A percentile compares a stretch with the other conserved stretches of the same genome.
Conservation (phyloP, 2,113 vertebrate species). For the Proterorhinus semilunaris region DNA sequence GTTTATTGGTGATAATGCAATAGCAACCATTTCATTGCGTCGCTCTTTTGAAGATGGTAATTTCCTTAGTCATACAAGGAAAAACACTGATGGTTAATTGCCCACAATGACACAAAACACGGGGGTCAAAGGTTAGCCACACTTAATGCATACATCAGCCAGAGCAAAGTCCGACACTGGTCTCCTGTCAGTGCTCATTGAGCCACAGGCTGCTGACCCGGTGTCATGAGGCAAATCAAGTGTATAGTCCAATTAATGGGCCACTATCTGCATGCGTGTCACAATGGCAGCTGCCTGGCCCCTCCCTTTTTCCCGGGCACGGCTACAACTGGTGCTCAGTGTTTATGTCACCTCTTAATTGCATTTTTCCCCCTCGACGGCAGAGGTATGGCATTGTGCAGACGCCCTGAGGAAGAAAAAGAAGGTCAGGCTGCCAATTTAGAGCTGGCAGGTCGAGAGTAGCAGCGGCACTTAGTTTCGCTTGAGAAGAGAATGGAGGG, state of each 20-base stretch:
- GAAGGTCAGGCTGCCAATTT: conserved; percentile 77
- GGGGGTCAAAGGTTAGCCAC: conserved; percentile 41
- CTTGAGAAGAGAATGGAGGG: conserved; percentile 62
- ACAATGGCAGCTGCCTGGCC: conserved; percentile 56
- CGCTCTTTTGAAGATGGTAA: conserved; percentile 8
- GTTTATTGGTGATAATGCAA: neutral
- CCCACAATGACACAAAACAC: conserved; percentile 45
- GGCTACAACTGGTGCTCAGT: conserved; percentile 69
- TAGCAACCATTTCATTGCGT: neutral
- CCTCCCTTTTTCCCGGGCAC: conserved; percentile 47
- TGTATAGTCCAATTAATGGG: conserved; percentile 65
- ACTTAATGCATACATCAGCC: conserved; percentile 29
- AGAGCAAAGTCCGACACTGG: conserved; percentile 43
- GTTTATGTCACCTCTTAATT: conserved; percentile 78
- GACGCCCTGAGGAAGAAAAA: conserved; percentile 68
- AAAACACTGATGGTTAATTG: conserved; percentile 38
- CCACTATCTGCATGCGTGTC: conserved; percentile 56
- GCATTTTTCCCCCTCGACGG: conserved; percentile 60
- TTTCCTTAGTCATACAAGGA: conserved; percentile 9
- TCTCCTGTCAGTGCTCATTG: conserved; percentile 50
- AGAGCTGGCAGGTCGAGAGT: conserved; percentile 68
- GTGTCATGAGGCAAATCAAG: conserved; percentile 50
- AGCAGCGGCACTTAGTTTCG: conserved; percentile 72
- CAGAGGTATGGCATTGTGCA: conserved; percentile 69
- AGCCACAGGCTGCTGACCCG: conserved; percentile 40